These are phyloP conservation scores for Toxotes lorentzi DNA, from an alignment of 2,797 vertebrate species.

Conservation along the genomic window DNA sequence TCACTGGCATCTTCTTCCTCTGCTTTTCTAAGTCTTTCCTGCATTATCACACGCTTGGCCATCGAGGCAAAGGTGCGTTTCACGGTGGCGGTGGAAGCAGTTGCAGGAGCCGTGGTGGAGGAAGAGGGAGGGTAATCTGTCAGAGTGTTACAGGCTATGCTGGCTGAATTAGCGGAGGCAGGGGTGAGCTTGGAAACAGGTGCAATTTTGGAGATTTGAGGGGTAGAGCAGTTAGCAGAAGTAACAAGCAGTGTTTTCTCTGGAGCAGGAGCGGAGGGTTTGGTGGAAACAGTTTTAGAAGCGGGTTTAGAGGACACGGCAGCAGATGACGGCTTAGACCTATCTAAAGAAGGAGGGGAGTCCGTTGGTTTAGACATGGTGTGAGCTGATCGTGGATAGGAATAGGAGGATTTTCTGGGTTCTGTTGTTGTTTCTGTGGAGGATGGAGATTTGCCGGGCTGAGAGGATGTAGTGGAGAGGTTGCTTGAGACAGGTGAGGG, in stretches of 20 bases:
- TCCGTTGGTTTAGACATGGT: constrained; percentile 13
- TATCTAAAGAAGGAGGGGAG: constrained; percentile 10
- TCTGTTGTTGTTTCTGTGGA: constrained; percentile 13
- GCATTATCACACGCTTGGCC: constrained; percentile 78
- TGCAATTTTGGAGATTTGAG: constrained; percentile 7
- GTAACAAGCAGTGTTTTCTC: not conserved
- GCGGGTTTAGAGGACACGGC: constrained; percentile 1
- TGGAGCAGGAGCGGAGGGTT: not conserved
- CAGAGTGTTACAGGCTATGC: not conserved
- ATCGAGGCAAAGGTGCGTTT: constrained; percentile 74
- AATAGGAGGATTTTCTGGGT: constrained; percentile 5
- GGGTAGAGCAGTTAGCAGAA: not conserved
- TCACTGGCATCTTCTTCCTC: constrained; percentile 66
- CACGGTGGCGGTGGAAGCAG: not conserved
- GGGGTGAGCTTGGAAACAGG: constrained; percentile 26
- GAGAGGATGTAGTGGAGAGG: constrained; percentile 16
- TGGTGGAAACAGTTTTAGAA: constrained; percentile 11
- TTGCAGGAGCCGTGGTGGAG: not conserved
- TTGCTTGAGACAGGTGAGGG: constrained; percentile 29
- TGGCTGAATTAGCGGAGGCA: not conserved
- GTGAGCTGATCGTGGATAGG: constrained; percentile 5
- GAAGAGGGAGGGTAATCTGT: constrained; percentile 6
- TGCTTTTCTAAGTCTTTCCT: constrained; percentile 79
- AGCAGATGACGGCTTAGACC: constrained; percentile 17
- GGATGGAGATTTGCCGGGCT: constrained; percentile 9